Percentiles rank a stretch among this genome's conserved stretches.
These are phyloP conservation scores for Glandiceps talaboti DNA, from an alignment of 53 echinoderm and acorn worm species.

Conservation along the genomic window DNA sequence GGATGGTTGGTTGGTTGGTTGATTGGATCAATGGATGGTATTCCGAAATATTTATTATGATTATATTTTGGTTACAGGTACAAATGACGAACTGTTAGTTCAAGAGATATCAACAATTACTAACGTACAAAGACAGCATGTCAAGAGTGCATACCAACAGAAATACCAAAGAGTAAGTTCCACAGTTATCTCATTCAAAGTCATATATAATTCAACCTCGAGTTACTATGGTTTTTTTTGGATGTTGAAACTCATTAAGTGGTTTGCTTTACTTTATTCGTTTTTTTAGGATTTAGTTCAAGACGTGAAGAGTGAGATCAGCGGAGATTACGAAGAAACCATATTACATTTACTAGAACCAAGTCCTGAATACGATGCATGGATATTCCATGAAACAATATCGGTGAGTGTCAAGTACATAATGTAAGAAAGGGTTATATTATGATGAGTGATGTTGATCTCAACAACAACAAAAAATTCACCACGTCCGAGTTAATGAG, in stretches of 20 bases:
- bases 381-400: constrained; percentile 28
- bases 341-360: constrained; percentile 16
- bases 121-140: constrained; percentile 17
- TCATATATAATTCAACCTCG: no score
- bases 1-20: no score
- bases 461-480: background rate
- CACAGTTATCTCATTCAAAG: no score
- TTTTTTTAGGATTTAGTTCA: constrained; percentile 19
- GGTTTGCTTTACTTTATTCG: no score
- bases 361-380: constrained; percentile 23
- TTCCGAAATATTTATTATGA: no score
- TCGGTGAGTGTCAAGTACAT: constrained; percentile 17
- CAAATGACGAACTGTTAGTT: constrained; percentile 25
- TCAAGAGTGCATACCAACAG: constrained; percentile 18
- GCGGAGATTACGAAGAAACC: constrained; percentile 25
- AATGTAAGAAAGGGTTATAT: background rate
- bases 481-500: background rate
- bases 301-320: constrained; percentile 19
- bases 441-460: background rate
- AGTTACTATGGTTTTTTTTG: no score
- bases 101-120: constrained; percentile 24
- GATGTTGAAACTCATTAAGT: no score
- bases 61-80: constrained; percentile 8
- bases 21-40: no score
- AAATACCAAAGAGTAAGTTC: constrained; percentile 32